These are phyloP conservation scores for Crotophaga sulcirostris DNA, from an alignment of 2,113 vertebrate genomes.

Conservation along the genomic window DNA sequence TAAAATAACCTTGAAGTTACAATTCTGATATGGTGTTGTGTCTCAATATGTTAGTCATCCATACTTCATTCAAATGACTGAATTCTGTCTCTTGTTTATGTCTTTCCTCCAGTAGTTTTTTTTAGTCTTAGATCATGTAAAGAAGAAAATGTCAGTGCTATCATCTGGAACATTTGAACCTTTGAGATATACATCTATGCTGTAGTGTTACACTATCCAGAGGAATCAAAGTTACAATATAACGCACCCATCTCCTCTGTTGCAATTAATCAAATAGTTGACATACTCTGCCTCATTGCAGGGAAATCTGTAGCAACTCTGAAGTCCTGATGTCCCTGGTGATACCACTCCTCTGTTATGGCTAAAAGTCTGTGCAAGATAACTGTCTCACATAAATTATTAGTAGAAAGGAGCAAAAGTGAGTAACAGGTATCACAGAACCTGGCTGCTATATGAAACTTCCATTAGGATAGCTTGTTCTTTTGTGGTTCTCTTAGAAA, in stretches of 20 bases:
- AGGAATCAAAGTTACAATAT: background rate
- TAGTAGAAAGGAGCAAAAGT: background rate
- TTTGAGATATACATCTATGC: background rate
- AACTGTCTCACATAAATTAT: background rate
- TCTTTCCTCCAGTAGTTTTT: background rate
- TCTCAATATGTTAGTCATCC: background rate
- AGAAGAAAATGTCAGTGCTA: background rate
- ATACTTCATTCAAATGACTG: background rate
- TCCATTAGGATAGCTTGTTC: background rate
- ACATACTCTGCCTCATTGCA: background rate
- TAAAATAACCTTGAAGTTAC: background rate
- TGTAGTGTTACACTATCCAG: background rate
- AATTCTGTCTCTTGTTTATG: background rate
- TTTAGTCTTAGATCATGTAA: background rate
- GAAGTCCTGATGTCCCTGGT: background rate
- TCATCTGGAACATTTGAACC: background rate
- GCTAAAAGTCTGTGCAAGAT: background rate
- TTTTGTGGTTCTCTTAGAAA: background rate
- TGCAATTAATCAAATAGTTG: background rate
- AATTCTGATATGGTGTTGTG: background rate
- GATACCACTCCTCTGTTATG: background rate
- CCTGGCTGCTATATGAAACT: background rate
- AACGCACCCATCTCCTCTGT: background rate
- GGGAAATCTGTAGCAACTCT: background rate
- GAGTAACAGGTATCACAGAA: background rate